phyloP scores from a whole-genome alignment of 2,797 vertebrate genomes.

The Ctenopoma kingsleyae region DNA sequence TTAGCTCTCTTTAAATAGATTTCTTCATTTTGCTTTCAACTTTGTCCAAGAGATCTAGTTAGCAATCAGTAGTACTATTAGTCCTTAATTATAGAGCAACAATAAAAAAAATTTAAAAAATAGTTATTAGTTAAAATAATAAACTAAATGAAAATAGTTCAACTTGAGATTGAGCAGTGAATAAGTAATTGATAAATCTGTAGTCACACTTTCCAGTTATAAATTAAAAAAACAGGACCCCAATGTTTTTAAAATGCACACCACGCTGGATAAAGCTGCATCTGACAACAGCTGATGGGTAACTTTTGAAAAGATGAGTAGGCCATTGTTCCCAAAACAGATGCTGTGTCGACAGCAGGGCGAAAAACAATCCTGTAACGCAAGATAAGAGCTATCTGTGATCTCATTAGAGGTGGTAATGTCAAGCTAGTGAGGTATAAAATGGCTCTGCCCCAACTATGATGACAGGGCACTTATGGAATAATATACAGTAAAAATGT shows the following conservation, averaged over 20 bases:
- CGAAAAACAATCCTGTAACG: conserved; percentile 78
- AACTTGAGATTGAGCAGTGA: not conserved
- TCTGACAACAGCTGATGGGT: conserved; percentile 69
- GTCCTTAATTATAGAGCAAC: conserved; percentile 8
- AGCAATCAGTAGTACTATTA: conserved; percentile 20
- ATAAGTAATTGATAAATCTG: not conserved
- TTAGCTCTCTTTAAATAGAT: conserved; percentile 9
- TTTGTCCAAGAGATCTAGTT: not conserved
- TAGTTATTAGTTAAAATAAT: not conserved
- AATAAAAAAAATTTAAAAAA: not conserved
- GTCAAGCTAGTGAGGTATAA: conserved; percentile 67
- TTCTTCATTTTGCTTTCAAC: conserved; percentile 3
- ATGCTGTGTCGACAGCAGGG: conserved; percentile 67
- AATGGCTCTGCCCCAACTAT: conserved; percentile 64
- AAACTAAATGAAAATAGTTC: not conserved
- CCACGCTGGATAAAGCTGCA: conserved; percentile 42
- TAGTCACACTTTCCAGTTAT: conserved; percentile 6
- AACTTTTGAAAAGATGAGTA: conserved; percentile 64
- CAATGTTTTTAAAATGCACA: conserved; percentile 35
- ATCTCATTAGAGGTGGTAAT: conserved; percentile 78
- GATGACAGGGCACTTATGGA: conserved; percentile 73
- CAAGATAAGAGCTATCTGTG: conserved; percentile 76
- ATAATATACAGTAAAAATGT: conserved; percentile 64
- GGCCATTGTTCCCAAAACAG: conserved; percentile 68
- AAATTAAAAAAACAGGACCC: conserved; percentile 19